A percentile compares a stretch with the other conserved stretches of the same genome.
Evolutionary conservation across 1,140 invertebrate species (phyloP).

Genomic region (Eriocheir sinensis): DNA sequence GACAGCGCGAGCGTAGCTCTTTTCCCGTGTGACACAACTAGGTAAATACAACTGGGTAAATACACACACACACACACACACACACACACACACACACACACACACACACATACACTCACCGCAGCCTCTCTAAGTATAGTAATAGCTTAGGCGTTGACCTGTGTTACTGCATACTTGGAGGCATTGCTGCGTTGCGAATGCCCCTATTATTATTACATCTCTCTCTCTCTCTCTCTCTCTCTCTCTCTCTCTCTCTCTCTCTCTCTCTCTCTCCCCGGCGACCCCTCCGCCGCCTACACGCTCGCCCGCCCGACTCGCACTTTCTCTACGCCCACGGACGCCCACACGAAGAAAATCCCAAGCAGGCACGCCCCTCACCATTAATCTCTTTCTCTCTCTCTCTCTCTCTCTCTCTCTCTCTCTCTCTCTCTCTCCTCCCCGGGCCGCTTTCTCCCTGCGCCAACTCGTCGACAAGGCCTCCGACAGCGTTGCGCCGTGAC

Average conservation of each 20-base stretch:
- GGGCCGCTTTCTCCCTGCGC: neutral
- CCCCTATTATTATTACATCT: too few species aligned
- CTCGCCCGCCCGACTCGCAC: too few species aligned
- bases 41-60: too few species aligned
- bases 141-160: too few species aligned
- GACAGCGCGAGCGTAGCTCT: too few species aligned
- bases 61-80: neutral
- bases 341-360: neutral
- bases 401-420: neutral
- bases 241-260: conserved; percentile 4
- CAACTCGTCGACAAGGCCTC: neutral
- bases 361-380: neutral
- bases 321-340: neutral
- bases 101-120: too few species aligned
- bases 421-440: neutral
- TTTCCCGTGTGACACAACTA: too few species aligned
- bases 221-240: neutral
- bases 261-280: conserved; percentile 44
- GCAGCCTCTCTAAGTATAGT: too few species aligned
- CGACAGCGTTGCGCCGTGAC: neutral
- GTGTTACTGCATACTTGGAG: too few species aligned
- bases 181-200: too few species aligned
- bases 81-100: neutral
- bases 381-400: neutral
- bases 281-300: too few species aligned